Evolutionary conservation across 1,140 invertebrate species (phyloP).

Genomic region (Drosophila oshimai): DNA sequence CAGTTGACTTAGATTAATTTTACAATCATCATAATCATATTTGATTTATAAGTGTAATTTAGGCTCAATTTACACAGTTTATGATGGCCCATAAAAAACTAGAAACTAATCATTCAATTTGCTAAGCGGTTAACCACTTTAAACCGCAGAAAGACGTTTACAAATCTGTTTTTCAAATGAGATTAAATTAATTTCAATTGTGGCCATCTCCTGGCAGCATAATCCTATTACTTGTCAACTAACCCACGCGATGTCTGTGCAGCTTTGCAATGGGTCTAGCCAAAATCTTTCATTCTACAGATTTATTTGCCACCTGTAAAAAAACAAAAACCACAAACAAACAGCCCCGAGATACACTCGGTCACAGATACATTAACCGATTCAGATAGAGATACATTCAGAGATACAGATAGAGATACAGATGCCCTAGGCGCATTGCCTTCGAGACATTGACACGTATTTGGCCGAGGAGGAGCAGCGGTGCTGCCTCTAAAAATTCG

Average conservation of each 20-base stretch:
- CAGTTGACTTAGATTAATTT: too few relatives aligned
- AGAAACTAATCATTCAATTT: not conserved
- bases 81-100: not conserved
- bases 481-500: conserved; percentile 19
- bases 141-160: not conserved
- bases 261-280: conserved; percentile 38
- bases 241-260: conserved; percentile 27
- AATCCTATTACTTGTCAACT: not conserved
- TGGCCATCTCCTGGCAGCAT: not conserved
- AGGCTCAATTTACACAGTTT: not conserved
- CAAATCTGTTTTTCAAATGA: not conserved
- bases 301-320: conserved; percentile 79
- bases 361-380: conserved; percentile 14
- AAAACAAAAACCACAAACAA: conserved; percentile 34
- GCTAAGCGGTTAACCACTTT: not conserved
- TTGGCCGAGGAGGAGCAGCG: conserved; percentile 28
- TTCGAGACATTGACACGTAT: conserved; percentile 77
- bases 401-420: conserved; percentile 15
- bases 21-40: too few relatives aligned
- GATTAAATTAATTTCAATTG: conserved; percentile 18
- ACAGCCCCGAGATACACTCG: conserved; percentile 11
- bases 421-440: conserved; percentile 61
- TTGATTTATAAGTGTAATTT: not conserved
- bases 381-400: conserved; percentile 23
- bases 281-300: conserved; percentile 61